A percentile compares a stretch with the other conserved stretches of the same genome.
Evolutionary conservation across 2,888 invertebrate genomes (phyloP).

Genomic region (Clivina fossor): DNA sequence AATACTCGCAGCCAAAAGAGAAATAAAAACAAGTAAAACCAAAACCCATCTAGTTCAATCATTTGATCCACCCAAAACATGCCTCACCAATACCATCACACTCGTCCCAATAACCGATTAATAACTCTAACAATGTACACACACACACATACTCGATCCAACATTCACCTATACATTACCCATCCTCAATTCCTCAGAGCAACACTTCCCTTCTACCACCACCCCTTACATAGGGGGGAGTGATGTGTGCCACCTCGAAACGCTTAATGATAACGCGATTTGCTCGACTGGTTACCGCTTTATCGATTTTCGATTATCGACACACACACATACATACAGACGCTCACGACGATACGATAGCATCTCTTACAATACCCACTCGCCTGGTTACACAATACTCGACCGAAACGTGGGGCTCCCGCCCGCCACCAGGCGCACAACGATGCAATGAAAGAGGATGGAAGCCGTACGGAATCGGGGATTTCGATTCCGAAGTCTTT

Average conservation of each 20-base stretch:
- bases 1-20: too few species aligned
- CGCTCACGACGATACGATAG: slow-evolving; percentile 23
- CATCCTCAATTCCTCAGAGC: not conserved
- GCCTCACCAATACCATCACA: too few species aligned
- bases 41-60: too few species aligned
- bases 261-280: slow-evolving; percentile 32
- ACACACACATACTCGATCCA: too few species aligned
- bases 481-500: slow-evolving; percentile 1
- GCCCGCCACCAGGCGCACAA: not conserved
- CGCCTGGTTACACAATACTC: slow-evolving; percentile 23
- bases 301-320: slow-evolving; percentile 33
- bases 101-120: not conserved
- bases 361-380: slow-evolving; percentile 30
- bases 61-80: too few species aligned
- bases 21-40: too few species aligned
- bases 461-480: not conserved
- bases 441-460: too few species aligned
- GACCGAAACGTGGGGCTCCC: slow-evolving; percentile 3
- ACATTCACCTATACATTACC: too few species aligned
- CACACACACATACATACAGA: too few species aligned
- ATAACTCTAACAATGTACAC: not conserved
- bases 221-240: not conserved
- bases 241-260: not conserved
- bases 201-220: not conserved
- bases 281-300: slow-evolving; percentile 24